Percentiles rank a stretch among this genome's conserved stretches.
Conservation (phyloP, 2,888 invertebrate species). For the Alcis repandata region DNA sequence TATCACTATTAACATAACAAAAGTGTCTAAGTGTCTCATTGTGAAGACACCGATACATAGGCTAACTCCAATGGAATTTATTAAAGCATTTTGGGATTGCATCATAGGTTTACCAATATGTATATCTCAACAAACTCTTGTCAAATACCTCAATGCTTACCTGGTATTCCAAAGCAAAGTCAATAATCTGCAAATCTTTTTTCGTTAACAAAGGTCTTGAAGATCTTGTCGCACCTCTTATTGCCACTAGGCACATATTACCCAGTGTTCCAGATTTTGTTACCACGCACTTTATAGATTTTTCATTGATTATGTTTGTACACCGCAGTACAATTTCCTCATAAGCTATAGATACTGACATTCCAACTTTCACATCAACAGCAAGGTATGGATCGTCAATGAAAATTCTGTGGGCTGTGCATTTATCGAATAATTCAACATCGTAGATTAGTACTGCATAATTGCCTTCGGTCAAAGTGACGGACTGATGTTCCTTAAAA, state of each 20-base stretch:
- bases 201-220: constrained; percentile 51
- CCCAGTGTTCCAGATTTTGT: constrained; percentile 55
- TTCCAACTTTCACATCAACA: constrained; percentile 54
- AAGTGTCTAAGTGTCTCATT: no score
- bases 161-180: constrained; percentile 61
- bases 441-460: constrained; percentile 53
- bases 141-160: no score
- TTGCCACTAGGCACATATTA: constrained; percentile 50
- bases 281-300: constrained; percentile 54
- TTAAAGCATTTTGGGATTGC: no score
- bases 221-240: constrained; percentile 49
- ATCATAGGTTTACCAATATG: no score
- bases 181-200: constrained; percentile 56
- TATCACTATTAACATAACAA: no score
- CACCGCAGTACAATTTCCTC: constrained; percentile 58
- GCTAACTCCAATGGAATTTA: no score
- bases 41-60: no score
- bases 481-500: constrained; percentile 47
- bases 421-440: constrained; percentile 52
- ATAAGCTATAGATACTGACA: constrained; percentile 53
- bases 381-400: constrained; percentile 58
- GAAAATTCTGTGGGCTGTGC: constrained; percentile 56
- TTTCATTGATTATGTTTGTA: constrained; percentile 46
- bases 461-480: constrained; percentile 47
- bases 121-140: no score